Percentiles rank a stretch among this genome's conserved stretches.
These are phyloP conservation scores for Lithophane ornitopus DNA, from an alignment of 2,888 invertebrate species.

Conservation along the genomic window DNA sequence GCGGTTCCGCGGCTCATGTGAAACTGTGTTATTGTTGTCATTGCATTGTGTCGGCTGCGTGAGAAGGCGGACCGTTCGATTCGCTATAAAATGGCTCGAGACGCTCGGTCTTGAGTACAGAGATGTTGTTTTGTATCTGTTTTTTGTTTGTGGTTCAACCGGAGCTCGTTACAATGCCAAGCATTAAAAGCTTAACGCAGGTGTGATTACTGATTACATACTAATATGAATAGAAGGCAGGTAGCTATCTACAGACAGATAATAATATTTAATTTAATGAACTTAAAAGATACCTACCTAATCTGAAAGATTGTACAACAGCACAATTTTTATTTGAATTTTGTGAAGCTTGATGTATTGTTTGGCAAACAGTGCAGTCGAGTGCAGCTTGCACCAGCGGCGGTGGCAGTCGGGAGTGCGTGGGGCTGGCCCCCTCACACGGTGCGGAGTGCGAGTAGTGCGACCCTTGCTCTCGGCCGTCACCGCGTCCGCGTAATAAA, in stretches of 20 bases:
- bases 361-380: neutral
- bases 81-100: slow-evolving; percentile 5
- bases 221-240: slow-evolving; percentile 16
- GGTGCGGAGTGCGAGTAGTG: neutral
- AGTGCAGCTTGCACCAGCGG: slow-evolving; percentile 4
- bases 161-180: slow-evolving; percentile 14
- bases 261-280: no score
- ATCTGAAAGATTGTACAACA: neutral
- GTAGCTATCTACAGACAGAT: slow-evolving; percentile 11
- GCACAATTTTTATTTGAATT: neutral
- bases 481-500: neutral
- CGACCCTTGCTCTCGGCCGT: slow-evolving; percentile 22
- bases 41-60: slow-evolving; percentile 43
- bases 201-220: slow-evolving; percentile 13
- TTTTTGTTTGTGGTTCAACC: slow-evolving; percentile 21
- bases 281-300: neutral
- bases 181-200: slow-evolving; percentile 24
- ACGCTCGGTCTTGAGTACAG: neutral
- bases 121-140: slow-evolving; percentile 19
- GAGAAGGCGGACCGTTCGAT: slow-evolving; percentile 17
- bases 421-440: slow-evolving; percentile 21
- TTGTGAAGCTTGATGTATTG: neutral
- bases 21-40: slow-evolving; percentile 55
- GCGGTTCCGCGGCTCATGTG: slow-evolving; percentile 32
- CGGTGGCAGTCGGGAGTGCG: neutral